Base-by-base conservation (phyloP, 2,113 vertebrate genomes). In the Pheucticus melanocephalus region DNA sequence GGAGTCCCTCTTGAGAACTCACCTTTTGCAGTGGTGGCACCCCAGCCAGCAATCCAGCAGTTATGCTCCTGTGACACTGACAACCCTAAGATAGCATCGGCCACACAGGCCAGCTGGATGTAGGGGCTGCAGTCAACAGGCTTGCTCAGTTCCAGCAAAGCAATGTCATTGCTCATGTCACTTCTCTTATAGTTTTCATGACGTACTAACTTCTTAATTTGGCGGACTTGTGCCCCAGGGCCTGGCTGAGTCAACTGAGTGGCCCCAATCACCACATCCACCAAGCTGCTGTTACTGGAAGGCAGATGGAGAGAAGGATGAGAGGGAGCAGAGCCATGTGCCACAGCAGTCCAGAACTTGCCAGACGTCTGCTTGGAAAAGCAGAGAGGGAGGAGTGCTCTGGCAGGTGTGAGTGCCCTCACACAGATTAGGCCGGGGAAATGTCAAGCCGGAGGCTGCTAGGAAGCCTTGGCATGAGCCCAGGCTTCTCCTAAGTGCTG, bases 21-120 rank as follows among this genome's bases (percentile, higher is more conserved):
- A 78, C 75, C 16, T n/a, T 2, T 28, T 30, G 3, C 4, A 23
- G 60, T 3, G 3, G 19, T 53, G 6, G 48, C 11, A 18, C 76
- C 76, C 76, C 76, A 79, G 14, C 76, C 76, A 53, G 76, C 60
- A 0, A 79, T 2, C 76, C 76, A 79, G 76, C 60, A 79, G 14
- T 28, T 64, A 1, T 13, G 11, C 12, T 12, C 16, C 17, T 24
- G 9, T 42, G 51, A 25, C 6, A 54, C 30, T n/a, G 59, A 10
- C 8, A 63, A 5, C 27, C 30, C 24, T 11, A 84, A 68, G 1
- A 23, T 64, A n/a, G 14, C 0, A 0, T 81, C 27, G 0, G 95
- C 86, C 47, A 97, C 22, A 4, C 94, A 97, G 40, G 71, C 95
- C 0, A 91, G 54, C 65, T 97, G 96, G 12, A 94, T 11, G 15